Base-by-base conservation (phyloP, 2,888 invertebrate species). In the Nysson spinosus region DNA sequence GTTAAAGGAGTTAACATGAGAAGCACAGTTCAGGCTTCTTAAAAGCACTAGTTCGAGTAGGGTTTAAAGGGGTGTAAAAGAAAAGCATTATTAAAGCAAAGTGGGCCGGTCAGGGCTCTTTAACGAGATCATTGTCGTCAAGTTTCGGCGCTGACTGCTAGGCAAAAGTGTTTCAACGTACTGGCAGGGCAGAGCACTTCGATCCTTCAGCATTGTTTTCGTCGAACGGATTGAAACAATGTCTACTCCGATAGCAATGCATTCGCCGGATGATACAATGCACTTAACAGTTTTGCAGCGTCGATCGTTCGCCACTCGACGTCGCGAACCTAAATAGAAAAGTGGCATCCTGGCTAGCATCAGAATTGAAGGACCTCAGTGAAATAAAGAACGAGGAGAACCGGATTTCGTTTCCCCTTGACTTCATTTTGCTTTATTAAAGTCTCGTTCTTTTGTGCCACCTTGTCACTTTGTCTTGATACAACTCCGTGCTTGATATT, bases 321-420 rank as follows among this genome's bases (percentile, higher is more conserved):
- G 57, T 54, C 49, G 50, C 57, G 44, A 30, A 49, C 39, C 34
- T 61, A 66, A 66, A 68, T 66, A 61, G 55, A 61, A 66, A 61
- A 66, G 68, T 68, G 68, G 61, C 68, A 69, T 69, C 68, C 46
- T 50, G 26, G 52, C 28, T n/a, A 47, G 34, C 43, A 17, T 24
- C 43, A 11, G 22, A 17, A 50, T 32, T 34, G 55, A 22, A 12
- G n/a, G 24, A 22, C n/a, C n/a, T n/a, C n/a, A 16, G 32, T 17
- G 14, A 22, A 24, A 11, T 19, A 40, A 17, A 6, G 34, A 26
- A 28, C 22, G 26, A 26, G 51, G 35, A 19, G 30, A 28, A 26
- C 11, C 50, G 62, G 71, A 74, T 69, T 76, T 65, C 77, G 75
- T 72, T 72, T 69, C 75, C 75, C 71, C 75, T 78, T 67, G 70